Percentiles rank a stretch among this genome's conserved stretches.
Evolutionary conservation across 2,888 invertebrate genomes (phyloP).

Genomic region (Agrochola macilenta): DNA sequence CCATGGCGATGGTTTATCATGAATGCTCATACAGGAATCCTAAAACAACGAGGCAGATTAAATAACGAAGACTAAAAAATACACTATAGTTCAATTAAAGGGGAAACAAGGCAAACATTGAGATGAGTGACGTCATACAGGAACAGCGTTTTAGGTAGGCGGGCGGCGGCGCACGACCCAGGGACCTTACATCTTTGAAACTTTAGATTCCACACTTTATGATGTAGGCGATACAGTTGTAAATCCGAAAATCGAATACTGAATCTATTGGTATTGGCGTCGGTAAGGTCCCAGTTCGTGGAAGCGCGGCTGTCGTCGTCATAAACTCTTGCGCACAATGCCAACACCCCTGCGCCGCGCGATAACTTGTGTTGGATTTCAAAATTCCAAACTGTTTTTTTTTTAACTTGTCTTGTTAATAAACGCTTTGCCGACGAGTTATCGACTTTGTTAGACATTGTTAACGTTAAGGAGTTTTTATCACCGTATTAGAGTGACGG

Average conservation of each 20-base stretch:
- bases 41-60: conserved; percentile 67
- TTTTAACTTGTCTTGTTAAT: conserved; percentile 56
- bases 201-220: conserved; percentile 38
- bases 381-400: conserved; percentile 72
- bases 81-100: conserved; percentile 78
- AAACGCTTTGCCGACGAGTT: conserved; percentile 69
- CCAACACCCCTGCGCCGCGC: conserved; percentile 68
- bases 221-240: conserved; percentile 39
- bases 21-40: conserved; percentile 49
- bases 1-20: conserved; percentile 43
- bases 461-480: conserved; percentile 52
- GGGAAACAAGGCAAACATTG: conserved; percentile 73
- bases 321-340: conserved; percentile 84
- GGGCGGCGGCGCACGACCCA: conserved; percentile 50
- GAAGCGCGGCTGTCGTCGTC: conserved; percentile 75
- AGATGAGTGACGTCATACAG: conserved; percentile 82
- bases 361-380: conserved; percentile 73
- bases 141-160: conserved; percentile 79
- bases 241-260: conserved; percentile 25
- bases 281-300: conserved; percentile 75
- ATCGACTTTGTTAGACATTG: conserved; percentile 65
- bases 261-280: conserved; percentile 61
- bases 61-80: conserved; percentile 75
- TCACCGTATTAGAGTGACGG: conserved; percentile 27
- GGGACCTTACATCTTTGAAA: conserved; percentile 32